Conservation (phyloP, 2,113 vertebrate genomes). For the Lepus americanus region DNA sequence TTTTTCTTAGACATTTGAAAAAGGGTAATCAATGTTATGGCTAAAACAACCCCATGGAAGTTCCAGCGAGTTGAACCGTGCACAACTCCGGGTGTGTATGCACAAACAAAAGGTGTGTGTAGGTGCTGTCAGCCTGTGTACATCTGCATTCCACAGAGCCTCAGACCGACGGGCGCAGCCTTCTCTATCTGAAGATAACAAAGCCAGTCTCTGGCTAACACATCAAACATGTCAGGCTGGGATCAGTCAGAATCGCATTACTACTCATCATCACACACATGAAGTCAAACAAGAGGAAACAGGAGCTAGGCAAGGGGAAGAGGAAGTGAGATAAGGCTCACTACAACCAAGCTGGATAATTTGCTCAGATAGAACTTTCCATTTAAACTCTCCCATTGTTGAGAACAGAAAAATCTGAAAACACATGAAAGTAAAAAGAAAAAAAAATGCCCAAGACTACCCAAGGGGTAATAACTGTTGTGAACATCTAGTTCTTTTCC, state of each 20-base stretch:
- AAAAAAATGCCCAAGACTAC: conserved; percentile 30
- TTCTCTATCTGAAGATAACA: conserved; percentile 19
- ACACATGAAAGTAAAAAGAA: conserved; percentile 25
- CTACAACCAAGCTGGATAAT: conserved; percentile 20
- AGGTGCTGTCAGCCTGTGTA: not conserved
- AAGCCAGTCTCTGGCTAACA: not conserved
- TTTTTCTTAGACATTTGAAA: not conserved
- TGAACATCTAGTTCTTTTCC: not conserved
- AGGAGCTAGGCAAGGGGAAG: not conserved
- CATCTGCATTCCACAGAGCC: not conserved
- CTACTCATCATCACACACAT: not conserved
- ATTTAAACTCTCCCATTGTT: conserved; percentile 40
- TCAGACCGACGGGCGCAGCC: not conserved
- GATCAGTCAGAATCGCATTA: not conserved
- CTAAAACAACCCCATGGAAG: not conserved
- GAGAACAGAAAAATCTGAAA: conserved; percentile 50
- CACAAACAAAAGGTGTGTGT: not conserved
- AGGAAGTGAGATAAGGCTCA: conserved; percentile 22
- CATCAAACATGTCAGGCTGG: not conserved
- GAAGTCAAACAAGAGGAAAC: conserved; percentile 39
- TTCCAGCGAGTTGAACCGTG: not conserved
- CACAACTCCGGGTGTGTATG: not conserved
- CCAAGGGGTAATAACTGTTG: not conserved
- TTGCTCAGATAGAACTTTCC: conserved; percentile 6
- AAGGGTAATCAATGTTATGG: not conserved